phyloP scores from a whole-genome alignment of 2,888 invertebrate species.

The Thereva unica region DNA sequence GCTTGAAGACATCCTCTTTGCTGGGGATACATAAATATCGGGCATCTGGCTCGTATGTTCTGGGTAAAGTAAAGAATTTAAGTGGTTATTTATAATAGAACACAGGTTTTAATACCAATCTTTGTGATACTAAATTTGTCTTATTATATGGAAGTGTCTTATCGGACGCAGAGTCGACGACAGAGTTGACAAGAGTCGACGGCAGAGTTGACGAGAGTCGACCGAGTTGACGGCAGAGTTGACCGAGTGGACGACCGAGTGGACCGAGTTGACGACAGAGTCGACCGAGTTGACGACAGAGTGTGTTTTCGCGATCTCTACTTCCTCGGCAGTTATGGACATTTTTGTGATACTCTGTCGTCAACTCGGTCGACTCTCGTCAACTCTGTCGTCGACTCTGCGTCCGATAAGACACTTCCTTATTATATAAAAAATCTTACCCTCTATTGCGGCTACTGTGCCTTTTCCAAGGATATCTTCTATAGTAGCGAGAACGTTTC shows the following conservation, averaged over 20 bases:
- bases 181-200: too few relatives aligned
- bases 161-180: too few relatives aligned
- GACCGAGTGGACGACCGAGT: too few relatives aligned
- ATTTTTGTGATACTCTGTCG: too few relatives aligned
- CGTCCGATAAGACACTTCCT: neutral
- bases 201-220: too few relatives aligned
- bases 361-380: too few relatives aligned
- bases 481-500: conserved; percentile 64
- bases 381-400: neutral
- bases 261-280: too few relatives aligned
- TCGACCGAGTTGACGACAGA: too few relatives aligned
- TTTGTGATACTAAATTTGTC: neutral
- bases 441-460: conserved; percentile 60
- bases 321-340: too few relatives aligned
- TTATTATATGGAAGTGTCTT: neutral
- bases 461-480: conserved; percentile 68
- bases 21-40: conserved; percentile 66
- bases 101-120: neutral
- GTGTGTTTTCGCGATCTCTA: too few relatives aligned
- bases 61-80: conserved; percentile 41
- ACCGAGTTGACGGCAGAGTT: too few relatives aligned
- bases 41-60: conserved; percentile 63
- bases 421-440: conserved; percentile 47
- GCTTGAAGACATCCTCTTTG: conserved; percentile 65
- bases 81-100: conserved; percentile 5